Percentiles rank a stretch among this genome's conserved stretches.
These are phyloP conservation scores for Drosophila diplacantha DNA, from an alignment of 2,888 invertebrate genomes.

Conservation along the genomic window DNA sequence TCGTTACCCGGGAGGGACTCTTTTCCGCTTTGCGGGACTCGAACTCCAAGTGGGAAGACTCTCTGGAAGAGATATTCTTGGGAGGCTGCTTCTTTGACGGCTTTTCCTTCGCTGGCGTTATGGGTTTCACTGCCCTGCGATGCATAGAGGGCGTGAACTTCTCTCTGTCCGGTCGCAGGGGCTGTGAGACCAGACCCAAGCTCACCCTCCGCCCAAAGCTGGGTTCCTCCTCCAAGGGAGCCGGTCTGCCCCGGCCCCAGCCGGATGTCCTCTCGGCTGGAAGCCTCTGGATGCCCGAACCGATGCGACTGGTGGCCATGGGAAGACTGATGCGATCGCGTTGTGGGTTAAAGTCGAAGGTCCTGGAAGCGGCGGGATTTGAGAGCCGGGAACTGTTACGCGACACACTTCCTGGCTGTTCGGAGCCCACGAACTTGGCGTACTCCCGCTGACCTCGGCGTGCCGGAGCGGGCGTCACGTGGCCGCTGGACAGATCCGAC, in stretches of 20 bases:
- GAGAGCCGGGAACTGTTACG: constrained; percentile 62
- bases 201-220: constrained; percentile 28
- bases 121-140: constrained; percentile 13
- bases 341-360: constrained; percentile 69
- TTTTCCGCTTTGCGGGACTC: background rate
- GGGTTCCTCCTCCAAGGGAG: constrained; percentile 47
- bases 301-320: constrained; percentile 34
- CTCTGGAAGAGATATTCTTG: constrained; percentile 14
- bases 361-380: constrained; percentile 44
- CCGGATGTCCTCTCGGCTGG: constrained; percentile 33
- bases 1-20: background rate
- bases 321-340: constrained; percentile 62
- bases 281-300: constrained; percentile 28
- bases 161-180: constrained; percentile 17
- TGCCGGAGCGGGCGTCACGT: constrained; percentile 52
- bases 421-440: constrained; percentile 60
- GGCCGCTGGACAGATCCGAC: constrained; percentile 65
- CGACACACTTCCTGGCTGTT: constrained; percentile 57
- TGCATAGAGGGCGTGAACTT: constrained; percentile 13
- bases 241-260: constrained; percentile 49
- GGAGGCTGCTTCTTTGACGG: constrained; percentile 3
- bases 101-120: constrained; percentile 10
- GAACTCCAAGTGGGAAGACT: constrained; percentile 16
- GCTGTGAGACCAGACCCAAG: constrained; percentile 14
- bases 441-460: constrained; percentile 60